Evolutionary conservation across 1,140 invertebrate species (phyloP), one percentile per base, ranked within the genome.

Genomic region (Chymomyza costata): DNA sequence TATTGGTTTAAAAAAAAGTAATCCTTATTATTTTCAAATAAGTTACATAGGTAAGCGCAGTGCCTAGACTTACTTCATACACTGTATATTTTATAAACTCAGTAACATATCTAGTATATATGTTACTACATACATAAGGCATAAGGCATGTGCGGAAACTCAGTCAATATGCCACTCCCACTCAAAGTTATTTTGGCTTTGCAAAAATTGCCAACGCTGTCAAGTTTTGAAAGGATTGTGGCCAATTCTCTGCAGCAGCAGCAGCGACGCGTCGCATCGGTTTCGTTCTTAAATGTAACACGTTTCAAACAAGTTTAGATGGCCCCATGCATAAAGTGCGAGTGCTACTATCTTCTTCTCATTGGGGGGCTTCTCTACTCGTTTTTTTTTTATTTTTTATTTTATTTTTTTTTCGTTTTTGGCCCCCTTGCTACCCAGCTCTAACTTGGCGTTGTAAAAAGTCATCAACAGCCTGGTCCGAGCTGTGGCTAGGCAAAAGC

Each of bases 261-360:
- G n/a, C n/a, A n/a, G n/a, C n/a, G n/a, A n/a, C n/a, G n/a, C n/a
- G n/a, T n/a, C n/a, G n/a, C n/a, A n/a, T n/a, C n/a, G n/a, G n/a
- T n/a, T n/a, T n/a, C 71, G 71, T 80, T 78, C 71, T 78, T 80
- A 78, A 80, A 65, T 78, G 71, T 78, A 78, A 78, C 71, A 78
- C 73, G 71, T 80, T 80, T 78, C 62, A 78, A 78, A 78, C 71
- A 78, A 78, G 71, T 78, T 78, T 78, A 78, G 71, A 80, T 80
- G 71, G 58, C 45, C 34, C 19, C 10, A 46, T 15, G 39, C 46
- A 49, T 51, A 62, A 43, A 46, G 10, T 31, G 21, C 32, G 8
- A 25, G 21, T 25, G 8, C 21, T 3, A 5, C 3, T 25, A 25
- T 25, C 21, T 25, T 25, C 8, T 46, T 54, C 50, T 50, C 25